Evolutionary conservation across 2,113 vertebrate genomes (phyloP).

Genomic region (Bucco capensis): DNA sequence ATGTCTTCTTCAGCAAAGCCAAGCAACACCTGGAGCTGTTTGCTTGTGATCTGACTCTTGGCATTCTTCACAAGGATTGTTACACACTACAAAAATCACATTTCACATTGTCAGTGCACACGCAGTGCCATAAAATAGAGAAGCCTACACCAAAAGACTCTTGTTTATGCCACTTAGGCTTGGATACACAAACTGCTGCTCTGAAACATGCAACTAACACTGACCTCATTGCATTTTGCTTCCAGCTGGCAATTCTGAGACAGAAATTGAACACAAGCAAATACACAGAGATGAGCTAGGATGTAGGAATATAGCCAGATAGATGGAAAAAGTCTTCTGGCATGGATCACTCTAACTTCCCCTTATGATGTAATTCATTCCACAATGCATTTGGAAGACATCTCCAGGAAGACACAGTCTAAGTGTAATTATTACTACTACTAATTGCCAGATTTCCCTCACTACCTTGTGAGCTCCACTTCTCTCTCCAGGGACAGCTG

Average conservation of each 20-base stretch:
- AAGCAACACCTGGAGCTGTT: slow-evolving; percentile 91
- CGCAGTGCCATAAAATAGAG: not conserved
- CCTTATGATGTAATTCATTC: not conserved
- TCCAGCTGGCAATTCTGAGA: not conserved
- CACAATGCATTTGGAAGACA: not conserved
- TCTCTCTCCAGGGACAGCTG: not conserved
- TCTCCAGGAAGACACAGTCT: not conserved
- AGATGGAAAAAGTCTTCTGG: not conserved
- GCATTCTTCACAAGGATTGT: slow-evolving; percentile 87
- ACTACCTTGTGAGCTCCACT: not conserved
- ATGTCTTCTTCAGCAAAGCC: slow-evolving; percentile 97
- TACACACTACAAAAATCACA: slow-evolving; percentile 79
- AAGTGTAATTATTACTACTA: not conserved
- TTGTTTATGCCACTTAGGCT: not conserved
- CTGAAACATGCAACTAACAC: not conserved
- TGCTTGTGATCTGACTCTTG: slow-evolving; percentile 82
- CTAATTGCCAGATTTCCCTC: not conserved
- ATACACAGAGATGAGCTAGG: not conserved
- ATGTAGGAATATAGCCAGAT: not conserved
- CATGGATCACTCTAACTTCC: not conserved
- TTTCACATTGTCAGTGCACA: not conserved
- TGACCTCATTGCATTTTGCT: not conserved
- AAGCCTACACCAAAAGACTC: not conserved
- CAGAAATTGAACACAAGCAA: not conserved
- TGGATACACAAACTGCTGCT: not conserved